These are phyloP conservation scores for Carcharodon carcharias DNA, from an alignment of 2,797 vertebrate genomes.

Conservation along the genomic window DNA sequence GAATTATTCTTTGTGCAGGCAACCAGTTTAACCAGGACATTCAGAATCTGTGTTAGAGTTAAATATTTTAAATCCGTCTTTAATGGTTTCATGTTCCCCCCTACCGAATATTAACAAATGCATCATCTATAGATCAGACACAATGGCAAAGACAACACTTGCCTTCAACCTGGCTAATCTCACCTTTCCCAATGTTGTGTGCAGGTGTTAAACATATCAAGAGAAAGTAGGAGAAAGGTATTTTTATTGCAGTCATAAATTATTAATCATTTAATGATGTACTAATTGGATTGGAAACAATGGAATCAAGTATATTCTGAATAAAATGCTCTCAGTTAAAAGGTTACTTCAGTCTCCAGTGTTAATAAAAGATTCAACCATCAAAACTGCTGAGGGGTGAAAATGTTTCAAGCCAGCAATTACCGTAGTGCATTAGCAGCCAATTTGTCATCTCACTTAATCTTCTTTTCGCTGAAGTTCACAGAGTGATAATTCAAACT, in stretches of 20 bases:
- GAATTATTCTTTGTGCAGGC: neutral
- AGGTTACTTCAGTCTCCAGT: neutral
- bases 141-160: neutral
- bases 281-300: neutral
- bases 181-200: neutral
- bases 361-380: neutral
- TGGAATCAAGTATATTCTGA: neutral
- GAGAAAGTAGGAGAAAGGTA: neutral
- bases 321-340: neutral
- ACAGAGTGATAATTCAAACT: neutral
- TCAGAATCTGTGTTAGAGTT: neutral
- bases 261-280: neutral
- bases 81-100: neutral
- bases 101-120: neutral
- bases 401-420: neutral
- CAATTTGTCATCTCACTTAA: neutral
- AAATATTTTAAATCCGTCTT: neutral
- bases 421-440: neutral
- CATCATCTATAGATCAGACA: neutral
- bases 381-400: neutral
- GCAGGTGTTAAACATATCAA: neutral
- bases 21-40: neutral
- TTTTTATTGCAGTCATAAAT: neutral
- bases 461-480: neutral
- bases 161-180: neutral